These are phyloP conservation scores for Aspiorhynchus laticeps DNA, from an alignment of 2,113 vertebrate genomes.

Conservation along the genomic window DNA sequence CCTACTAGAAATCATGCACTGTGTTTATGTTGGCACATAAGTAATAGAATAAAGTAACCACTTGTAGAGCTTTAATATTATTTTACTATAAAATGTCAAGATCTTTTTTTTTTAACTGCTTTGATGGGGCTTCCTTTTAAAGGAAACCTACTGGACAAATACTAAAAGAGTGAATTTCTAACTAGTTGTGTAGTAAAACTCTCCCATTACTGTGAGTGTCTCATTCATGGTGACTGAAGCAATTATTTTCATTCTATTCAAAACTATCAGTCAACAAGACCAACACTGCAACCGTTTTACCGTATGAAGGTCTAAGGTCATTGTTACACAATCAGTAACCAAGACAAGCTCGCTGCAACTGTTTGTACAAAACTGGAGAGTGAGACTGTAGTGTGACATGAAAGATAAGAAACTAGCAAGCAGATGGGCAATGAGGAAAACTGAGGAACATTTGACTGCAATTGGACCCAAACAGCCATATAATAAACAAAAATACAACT, in stretches of 20 bases:
- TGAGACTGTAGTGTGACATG: not conserved
- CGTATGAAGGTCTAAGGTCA: not conserved
- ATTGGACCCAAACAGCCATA: not conserved
- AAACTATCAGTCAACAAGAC: not conserved
- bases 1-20: not conserved
- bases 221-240: not conserved
- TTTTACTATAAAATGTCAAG: not conserved
- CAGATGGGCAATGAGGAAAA: not conserved
- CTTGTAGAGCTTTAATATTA: not conserved
- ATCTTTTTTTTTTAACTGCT: not conserved
- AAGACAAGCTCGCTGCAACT: not conserved
- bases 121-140: not conserved
- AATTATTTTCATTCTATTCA: not conserved
- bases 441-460: not conserved
- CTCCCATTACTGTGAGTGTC: not conserved
- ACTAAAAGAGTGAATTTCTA: constrained; percentile 16
- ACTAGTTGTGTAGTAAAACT: not conserved
- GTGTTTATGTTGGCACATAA: not conserved
- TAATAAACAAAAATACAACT: not conserved
- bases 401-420: not conserved
- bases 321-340: not conserved
- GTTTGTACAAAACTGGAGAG: not conserved
- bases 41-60: not conserved
- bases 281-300: not conserved
- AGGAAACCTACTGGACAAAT: constrained; percentile 55